Evolutionary conservation across 2,888 invertebrate species (phyloP).

Genomic region (Glyphotaelius pellucidus): DNA sequence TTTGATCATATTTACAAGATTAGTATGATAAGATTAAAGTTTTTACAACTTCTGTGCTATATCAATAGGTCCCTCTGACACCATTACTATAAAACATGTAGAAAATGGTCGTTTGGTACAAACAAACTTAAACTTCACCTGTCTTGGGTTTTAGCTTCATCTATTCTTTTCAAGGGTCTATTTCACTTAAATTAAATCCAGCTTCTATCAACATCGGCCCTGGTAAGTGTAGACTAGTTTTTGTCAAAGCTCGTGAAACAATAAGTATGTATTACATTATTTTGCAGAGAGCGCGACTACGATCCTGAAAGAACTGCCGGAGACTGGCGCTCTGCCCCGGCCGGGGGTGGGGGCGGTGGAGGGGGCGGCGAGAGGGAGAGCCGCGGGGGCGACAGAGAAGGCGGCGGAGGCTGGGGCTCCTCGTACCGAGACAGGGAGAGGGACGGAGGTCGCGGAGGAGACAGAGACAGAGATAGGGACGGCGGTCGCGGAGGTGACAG

Average conservation of each 20-base stretch:
- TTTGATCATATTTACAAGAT: conserved; percentile 46
- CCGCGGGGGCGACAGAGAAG: conserved; percentile 71
- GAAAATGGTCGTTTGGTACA: conserved; percentile 63
- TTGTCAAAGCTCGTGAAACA: too few relatives aligned
- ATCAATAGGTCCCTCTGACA: conserved; percentile 63
- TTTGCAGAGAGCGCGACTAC: conserved; percentile 70
- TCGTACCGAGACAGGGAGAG: conserved; percentile 74
- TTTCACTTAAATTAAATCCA: not conserved
- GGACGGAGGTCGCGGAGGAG: conserved; percentile 71
- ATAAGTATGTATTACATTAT: not conserved
- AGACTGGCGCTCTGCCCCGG: conserved; percentile 87
- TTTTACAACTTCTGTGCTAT: conserved; percentile 55
- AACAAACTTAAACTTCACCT: conserved; percentile 31
- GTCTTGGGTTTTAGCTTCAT: not conserved
- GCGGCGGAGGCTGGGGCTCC: conserved; percentile 63
- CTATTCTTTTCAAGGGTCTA: not conserved
- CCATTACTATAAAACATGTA: conserved; percentile 54
- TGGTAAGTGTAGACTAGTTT: too few relatives aligned
- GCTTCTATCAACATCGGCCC: not conserved
- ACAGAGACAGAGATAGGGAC: conserved; percentile 31
- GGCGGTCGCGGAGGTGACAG: conserved; percentile 70
- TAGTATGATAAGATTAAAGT: conserved; percentile 42
- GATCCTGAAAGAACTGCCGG: conserved; percentile 83
- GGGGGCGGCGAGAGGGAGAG: conserved; percentile 69
- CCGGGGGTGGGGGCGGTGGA: conserved; percentile 74